Percentiles rank a stretch among this genome's conserved stretches.
Evolutionary conservation across 2,113 vertebrate genomes (phyloP).

Genomic region (Vombatus ursinus): DNA sequence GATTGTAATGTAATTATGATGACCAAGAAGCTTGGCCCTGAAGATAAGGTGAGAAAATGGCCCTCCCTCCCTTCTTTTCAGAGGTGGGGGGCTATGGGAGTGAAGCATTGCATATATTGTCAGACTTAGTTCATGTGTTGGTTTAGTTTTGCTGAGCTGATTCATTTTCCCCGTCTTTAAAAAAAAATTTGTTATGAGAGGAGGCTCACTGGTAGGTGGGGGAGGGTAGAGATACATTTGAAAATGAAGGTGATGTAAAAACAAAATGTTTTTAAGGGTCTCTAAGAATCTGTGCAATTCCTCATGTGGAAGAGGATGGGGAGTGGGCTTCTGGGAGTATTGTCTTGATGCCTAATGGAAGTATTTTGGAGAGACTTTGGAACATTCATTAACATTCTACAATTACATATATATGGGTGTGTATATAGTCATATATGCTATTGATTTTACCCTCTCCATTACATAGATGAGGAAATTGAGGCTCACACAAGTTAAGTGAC

Average conservation of each 20-base stretch:
- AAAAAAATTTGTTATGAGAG: background rate
- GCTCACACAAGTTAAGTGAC: background rate
- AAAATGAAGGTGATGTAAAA: background rate
- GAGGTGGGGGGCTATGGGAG: background rate
- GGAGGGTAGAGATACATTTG: background rate
- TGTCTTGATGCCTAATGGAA: background rate
- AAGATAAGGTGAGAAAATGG: background rate
- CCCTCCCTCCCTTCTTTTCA: background rate
- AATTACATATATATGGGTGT: background rate
- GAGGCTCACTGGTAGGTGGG: background rate
- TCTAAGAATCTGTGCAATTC: background rate
- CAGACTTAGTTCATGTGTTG: background rate
- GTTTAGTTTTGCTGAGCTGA: background rate
- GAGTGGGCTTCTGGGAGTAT: background rate
- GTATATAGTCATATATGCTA: background rate
- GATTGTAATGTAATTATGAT: background rate
- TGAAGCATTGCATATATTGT: background rate
- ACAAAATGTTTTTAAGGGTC: background rate
- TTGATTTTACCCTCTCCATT: background rate
- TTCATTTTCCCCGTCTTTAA: background rate
- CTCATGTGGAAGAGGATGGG: background rate
- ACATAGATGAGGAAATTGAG: background rate
- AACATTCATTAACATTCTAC: background rate
- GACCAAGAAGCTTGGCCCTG: background rate
- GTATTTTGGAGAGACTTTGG: background rate